These are phyloP conservation scores for Strigamia crassipes DNA, from an alignment of 2,888 invertebrate species.

Conservation along the genomic window DNA sequence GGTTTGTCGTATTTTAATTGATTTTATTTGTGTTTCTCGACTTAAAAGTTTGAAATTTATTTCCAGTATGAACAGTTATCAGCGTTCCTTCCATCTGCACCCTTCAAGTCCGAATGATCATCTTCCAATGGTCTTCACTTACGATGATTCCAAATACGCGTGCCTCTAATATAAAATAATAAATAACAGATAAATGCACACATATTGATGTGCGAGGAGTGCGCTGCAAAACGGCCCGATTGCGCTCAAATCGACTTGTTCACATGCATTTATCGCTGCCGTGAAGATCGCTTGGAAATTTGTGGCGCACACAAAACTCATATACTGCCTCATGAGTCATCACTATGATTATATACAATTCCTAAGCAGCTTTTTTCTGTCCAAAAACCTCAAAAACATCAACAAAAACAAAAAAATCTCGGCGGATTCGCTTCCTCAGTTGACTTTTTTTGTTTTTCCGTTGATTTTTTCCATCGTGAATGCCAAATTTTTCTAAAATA, in stretches of 20 bases:
- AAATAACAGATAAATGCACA: background rate
- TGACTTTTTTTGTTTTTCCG: background rate
- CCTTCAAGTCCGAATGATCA: slow-evolving; percentile 27
- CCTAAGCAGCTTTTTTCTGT: slow-evolving; percentile 15
- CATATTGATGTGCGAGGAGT: background rate
- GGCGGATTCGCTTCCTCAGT: background rate
- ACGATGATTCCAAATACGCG: slow-evolving; percentile 27
- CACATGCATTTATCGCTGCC: slow-evolving; percentile 25
- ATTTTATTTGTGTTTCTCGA: background rate
- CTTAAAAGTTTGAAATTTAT: background rate
- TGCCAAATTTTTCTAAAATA: background rate
- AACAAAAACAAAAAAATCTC: no score
- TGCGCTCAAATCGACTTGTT: slow-evolving; percentile 26
- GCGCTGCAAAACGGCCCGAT: background rate
- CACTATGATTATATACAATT: slow-evolving; percentile 4
- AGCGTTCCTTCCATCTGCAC: slow-evolving; percentile 33
- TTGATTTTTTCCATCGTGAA: background rate
- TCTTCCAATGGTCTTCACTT: slow-evolving; percentile 34
- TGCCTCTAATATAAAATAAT: slow-evolving; percentile 24
- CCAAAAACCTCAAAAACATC: slow-evolving; percentile 3
- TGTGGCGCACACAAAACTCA: background rate
- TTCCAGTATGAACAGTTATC: slow-evolving; percentile 28
- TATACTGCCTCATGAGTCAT: slow-evolving; percentile 27
- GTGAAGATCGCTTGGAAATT: slow-evolving; percentile 33
- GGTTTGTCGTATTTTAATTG: background rate